A percentile compares a stretch with the other conserved stretches of the same genome.
Evolutionary conservation across 2,797 vertebrate species (phyloP).

Genomic region (Leptoclinus maculatus): DNA sequence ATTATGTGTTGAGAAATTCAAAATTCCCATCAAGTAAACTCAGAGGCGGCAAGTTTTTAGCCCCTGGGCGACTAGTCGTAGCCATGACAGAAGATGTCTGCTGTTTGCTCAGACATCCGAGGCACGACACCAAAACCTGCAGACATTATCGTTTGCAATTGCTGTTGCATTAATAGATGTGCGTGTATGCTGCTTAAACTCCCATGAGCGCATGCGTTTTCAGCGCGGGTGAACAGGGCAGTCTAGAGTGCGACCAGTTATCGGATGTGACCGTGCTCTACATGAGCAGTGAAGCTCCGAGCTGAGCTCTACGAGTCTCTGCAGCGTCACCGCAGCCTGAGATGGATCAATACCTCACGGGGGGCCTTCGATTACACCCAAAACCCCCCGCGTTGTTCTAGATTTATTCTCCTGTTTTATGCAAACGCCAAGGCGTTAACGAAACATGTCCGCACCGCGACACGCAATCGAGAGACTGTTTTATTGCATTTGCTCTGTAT

Average conservation of each 20-base stretch:
- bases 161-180: slow-evolving; percentile 21
- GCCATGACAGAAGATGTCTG: not conserved
- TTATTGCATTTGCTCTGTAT: not conserved
- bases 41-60: not conserved
- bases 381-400: not conserved
- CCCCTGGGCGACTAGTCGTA: not conserved
- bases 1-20: not conserved
- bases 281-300: slow-evolving; percentile 48
- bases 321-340: slow-evolving; percentile 21
- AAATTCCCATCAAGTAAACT: not conserved
- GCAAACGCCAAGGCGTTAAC: not conserved
- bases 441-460: not conserved
- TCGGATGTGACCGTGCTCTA: slow-evolving; percentile 48
- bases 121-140: not conserved
- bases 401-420: not conserved
- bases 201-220: slow-evolving; percentile 48
- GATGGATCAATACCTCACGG: slow-evolving; percentile 44
- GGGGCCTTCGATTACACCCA: not conserved
- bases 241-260: slow-evolving; percentile 40
- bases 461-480: not conserved
- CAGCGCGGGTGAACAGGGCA: slow-evolving; percentile 52
- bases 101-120: not conserved
- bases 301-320: slow-evolving; percentile 14
- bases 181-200: slow-evolving; percentile 40
- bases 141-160: slow-evolving; percentile 1